A percentile compares a stretch with the other conserved stretches of the same genome.
Conservation (phyloP, 2,888 invertebrate genomes). For the Phortica okadai region DNA sequence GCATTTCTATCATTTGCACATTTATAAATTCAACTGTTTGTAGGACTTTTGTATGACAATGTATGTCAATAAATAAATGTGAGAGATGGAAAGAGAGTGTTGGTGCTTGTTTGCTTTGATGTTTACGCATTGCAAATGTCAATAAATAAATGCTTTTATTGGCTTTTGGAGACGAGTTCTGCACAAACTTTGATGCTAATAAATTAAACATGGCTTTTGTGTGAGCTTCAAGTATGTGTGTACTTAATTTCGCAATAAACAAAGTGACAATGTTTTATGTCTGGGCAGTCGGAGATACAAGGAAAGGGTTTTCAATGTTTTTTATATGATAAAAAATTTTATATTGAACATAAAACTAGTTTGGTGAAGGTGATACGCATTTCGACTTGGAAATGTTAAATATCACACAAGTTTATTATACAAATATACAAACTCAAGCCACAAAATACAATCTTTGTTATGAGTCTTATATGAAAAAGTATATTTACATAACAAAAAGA, state of each 20-base stretch:
- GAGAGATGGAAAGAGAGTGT: too few relatives aligned
- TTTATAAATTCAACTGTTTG: too few relatives aligned
- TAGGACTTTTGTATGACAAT: too few relatives aligned
- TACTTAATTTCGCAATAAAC: neutral
- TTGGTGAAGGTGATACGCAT: too few relatives aligned
- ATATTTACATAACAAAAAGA: neutral
- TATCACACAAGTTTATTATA: neutral
- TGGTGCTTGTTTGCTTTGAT: neutral
- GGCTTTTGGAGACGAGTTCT: neutral
- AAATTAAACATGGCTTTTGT: constrained; percentile 10
- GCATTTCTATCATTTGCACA: too few relatives aligned
- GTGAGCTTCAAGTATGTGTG: neutral
- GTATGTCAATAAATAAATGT: too few relatives aligned
- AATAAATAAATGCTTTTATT: constrained; percentile 1
- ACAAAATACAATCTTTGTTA: neutral
- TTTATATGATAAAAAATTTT: too few relatives aligned
- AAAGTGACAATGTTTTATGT: too few relatives aligned
- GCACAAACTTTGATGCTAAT: neutral
- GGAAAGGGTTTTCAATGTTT: neutral
- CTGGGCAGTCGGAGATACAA: too few relatives aligned
- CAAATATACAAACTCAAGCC: constrained; percentile 9
- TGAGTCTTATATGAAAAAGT: neutral
- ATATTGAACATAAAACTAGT: too few relatives aligned
- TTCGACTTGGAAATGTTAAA: neutral
- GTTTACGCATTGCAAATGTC: constrained; percentile 8